phyloP scores from a whole-genome alignment of 2,888 invertebrate genomes.

The Coecobrya sp. region DNA sequence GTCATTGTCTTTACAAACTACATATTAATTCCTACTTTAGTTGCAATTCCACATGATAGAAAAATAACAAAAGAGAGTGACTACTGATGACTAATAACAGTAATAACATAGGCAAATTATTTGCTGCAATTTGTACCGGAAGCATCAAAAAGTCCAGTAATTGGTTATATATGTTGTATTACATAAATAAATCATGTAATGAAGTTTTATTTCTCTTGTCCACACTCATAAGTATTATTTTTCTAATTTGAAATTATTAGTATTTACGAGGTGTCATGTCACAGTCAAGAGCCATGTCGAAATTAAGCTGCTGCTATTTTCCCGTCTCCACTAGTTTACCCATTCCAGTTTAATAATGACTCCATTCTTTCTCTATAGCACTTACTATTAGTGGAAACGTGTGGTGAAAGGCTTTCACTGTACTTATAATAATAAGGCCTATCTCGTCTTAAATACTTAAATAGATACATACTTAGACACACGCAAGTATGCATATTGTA shows the following conservation, averaged over 20 bases:
- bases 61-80: no score
- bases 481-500: no score
- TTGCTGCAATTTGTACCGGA: no score
- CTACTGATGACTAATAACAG: no score
- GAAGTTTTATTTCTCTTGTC: constrained; percentile 42
- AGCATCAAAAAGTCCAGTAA: no score
- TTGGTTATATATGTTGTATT: neutral
- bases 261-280: constrained; percentile 64
- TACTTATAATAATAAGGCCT: neutral
- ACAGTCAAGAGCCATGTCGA: constrained; percentile 20
- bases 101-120: no score
- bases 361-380: no score
- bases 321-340: no score
- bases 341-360: no score
- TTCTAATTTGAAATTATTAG: constrained; percentile 79
- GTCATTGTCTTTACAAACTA: no score
- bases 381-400: neutral
- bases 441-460: neutral
- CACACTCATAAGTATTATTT: constrained; percentile 60
- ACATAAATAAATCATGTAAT: constrained; percentile 16
- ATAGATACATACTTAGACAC: neutral
- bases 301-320: neutral
- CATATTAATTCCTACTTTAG: no score
- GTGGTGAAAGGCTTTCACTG: neutral
- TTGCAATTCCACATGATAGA: no score